Conservation (phyloP, 2,797 vertebrate species). For the Sebastiscus tertius region DNA sequence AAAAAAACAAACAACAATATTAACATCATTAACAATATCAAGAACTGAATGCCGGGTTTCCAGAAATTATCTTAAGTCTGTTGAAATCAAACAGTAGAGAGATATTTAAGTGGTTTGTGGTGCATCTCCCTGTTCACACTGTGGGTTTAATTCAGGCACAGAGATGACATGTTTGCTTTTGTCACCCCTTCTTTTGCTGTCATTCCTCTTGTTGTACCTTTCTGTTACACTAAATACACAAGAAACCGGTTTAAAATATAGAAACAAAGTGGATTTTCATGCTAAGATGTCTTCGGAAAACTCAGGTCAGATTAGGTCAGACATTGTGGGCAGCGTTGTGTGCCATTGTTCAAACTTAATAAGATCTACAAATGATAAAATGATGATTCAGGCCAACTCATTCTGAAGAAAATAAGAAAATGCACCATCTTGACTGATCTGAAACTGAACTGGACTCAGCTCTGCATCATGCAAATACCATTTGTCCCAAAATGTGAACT, state of each 20-base stretch:
- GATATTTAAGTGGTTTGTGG: background rate
- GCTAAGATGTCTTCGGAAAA: conserved; percentile 6
- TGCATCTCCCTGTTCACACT: background rate
- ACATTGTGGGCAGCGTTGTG: background rate
- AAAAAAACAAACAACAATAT: conserved; percentile 22
- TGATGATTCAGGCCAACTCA: background rate
- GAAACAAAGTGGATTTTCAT: background rate
- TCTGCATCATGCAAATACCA: background rate
- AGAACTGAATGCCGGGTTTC: conserved; percentile 13
- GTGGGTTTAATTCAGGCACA: background rate
- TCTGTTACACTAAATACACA: background rate
- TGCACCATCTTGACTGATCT: background rate
- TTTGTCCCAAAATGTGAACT: conserved; percentile 1
- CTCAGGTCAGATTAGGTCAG: background rate
- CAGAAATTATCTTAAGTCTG: background rate
- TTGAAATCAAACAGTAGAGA: background rate
- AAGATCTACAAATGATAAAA: background rate
- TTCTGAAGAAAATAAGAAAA: background rate
- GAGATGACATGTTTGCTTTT: background rate
- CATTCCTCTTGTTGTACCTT: background rate
- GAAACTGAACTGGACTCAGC: background rate
- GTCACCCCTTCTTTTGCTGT: background rate
- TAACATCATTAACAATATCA: conserved; percentile 1
- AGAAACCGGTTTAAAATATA: background rate
- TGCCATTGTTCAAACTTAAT: background rate